A percentile compares a stretch with the other conserved stretches of the same genome.
Conservation (phyloP, 2,888 invertebrate species). For the Ommatoiulus sabulosus region DNA sequence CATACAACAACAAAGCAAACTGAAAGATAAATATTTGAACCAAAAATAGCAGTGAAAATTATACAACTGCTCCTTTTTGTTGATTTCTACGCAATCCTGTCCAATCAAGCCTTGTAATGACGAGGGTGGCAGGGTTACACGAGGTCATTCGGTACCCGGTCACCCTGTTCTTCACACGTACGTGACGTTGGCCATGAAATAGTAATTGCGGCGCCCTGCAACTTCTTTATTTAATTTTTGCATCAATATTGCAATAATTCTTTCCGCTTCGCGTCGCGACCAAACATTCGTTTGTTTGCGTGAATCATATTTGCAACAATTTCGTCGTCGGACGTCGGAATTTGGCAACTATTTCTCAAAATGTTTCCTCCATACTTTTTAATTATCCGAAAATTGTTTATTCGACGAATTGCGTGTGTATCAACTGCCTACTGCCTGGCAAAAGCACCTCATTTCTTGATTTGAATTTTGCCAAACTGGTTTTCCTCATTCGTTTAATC, state of each 20-base stretch:
- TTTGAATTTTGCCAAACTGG: neutral
- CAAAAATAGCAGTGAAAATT: no score
- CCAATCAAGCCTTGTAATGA: no score
- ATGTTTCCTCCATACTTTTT: slow-evolving; percentile 16
- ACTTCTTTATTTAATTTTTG: neutral
- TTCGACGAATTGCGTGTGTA: neutral
- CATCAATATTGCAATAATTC: neutral
- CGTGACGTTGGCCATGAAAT: neutral
- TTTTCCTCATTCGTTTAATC: slow-evolving; percentile 25
- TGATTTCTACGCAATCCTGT: no score
- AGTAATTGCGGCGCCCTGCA: neutral
- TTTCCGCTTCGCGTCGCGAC: neutral
- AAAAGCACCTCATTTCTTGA: neutral
- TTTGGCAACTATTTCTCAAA: slow-evolving; percentile 40
- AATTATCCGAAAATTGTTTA: slow-evolving; percentile 4
- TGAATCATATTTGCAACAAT: slow-evolving; percentile 1
- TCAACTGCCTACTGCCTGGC: neutral
- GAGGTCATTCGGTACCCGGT: neutral
- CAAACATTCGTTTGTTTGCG: neutral
- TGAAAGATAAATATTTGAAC: no score
- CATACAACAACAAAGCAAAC: no score
- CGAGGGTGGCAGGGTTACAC: neutral
- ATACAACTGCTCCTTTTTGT: no score
- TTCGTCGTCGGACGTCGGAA: slow-evolving; percentile 2
- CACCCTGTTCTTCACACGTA: neutral